phyloP scores from a whole-genome alignment of 2,113 vertebrate genomes.

The Sapajus apella region DNA sequence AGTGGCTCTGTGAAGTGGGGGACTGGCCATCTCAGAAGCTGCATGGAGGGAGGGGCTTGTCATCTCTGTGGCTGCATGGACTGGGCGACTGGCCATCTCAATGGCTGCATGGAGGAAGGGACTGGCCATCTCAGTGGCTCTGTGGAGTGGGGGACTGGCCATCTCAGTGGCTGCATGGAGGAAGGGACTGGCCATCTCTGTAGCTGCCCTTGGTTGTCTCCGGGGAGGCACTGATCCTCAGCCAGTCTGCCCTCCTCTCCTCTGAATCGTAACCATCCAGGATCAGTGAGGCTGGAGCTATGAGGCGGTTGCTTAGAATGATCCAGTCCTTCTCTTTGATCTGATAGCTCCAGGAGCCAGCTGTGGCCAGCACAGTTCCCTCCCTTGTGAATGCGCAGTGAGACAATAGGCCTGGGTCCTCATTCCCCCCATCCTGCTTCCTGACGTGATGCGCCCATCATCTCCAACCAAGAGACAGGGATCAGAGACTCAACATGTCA shows the following conservation, averaged over 20 bases:
- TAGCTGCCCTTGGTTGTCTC: not conserved
- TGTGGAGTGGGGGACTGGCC: no score
- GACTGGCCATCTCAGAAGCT: rapidly evolving
- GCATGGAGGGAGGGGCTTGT: no score
- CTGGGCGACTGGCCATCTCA: rapidly evolving
- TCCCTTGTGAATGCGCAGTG: not conserved
- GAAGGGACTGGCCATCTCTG: not conserved
- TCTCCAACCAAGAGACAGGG: not conserved
- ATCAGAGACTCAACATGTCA: not conserved
- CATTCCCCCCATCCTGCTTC: no score
- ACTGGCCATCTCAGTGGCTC: not conserved
- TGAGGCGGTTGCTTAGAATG: no score
- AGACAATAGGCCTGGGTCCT: no score
- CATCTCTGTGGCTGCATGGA: rapidly evolving
- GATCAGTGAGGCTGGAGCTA: not conserved
- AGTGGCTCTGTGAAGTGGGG: rapidly evolving
- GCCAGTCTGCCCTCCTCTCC: not conserved
- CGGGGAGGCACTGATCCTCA: not conserved
- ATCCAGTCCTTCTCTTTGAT: not conserved
- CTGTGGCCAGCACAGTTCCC: not conserved
- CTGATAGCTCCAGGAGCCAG: not conserved
- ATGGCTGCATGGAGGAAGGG: rapidly evolving
- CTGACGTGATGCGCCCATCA: not conserved
- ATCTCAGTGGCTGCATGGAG: not conserved
- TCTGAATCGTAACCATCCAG: no score